These are phyloP conservation scores for Drosophila antonietae DNA, from an alignment of 2,888 invertebrate species.

Conservation along the genomic window DNA sequence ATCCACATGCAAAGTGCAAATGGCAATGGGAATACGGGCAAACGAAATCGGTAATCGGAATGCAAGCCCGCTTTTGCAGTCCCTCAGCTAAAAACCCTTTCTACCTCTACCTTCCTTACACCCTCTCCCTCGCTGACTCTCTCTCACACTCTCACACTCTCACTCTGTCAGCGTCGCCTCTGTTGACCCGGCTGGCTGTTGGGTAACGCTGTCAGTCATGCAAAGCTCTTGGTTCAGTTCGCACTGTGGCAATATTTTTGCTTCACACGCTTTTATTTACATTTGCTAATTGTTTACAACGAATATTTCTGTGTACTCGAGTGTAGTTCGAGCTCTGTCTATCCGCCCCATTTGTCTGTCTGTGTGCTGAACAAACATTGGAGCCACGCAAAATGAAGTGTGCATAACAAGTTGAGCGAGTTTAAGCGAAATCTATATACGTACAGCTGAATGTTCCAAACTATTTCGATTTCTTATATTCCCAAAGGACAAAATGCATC, in stretches of 20 bases:
- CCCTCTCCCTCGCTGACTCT: background rate
- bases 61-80: slow-evolving; percentile 1
- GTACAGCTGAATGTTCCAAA: background rate
- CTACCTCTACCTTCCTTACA: background rate
- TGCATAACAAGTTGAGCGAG: slow-evolving; percentile 5
- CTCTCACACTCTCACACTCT: background rate
- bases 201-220: slow-evolving; percentile 24
- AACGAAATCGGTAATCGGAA: slow-evolving; percentile 48
- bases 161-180: background rate
- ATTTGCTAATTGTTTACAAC: slow-evolving; percentile 69
- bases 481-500: background rate
- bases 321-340: slow-evolving; percentile 7
- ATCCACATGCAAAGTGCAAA: slow-evolving; percentile 49
- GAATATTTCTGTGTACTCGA: slow-evolving; percentile 40
- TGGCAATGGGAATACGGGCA: slow-evolving; percentile 48
- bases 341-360: background rate
- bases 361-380: slow-evolving; percentile 23
- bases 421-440: background rate
- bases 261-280: slow-evolving; percentile 72
- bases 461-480: background rate
- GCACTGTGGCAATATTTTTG: slow-evolving; percentile 57
- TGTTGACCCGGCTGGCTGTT: background rate
- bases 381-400: slow-evolving; percentile 19
- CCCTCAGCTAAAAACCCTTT: slow-evolving; percentile 5
- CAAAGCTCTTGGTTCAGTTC: slow-evolving; percentile 26